Base-by-base conservation (phyloP, 2,888 invertebrate genomes). In the Siphonodentalium dalli region DNA sequence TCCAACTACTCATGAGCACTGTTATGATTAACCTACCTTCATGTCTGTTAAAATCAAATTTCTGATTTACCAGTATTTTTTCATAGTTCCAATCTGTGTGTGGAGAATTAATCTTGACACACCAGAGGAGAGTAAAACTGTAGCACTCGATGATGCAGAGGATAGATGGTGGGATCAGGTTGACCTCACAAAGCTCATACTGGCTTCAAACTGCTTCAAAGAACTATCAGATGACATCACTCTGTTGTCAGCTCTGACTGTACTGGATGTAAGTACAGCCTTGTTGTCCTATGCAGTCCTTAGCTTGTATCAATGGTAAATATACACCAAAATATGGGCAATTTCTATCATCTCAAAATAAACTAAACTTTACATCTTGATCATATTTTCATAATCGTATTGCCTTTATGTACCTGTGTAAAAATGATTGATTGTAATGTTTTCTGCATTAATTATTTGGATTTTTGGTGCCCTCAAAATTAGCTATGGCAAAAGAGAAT, bases 151-250 rank as follows among this genome's bases (percentile, higher is more conserved):
- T 51, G 69, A 69, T 27, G 48, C 71, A 7, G 80, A 80, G 49
- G 82, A 82, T 27, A 75, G 82, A 20, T 77, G 80, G 75, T 94
- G 93, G 93, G 91, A 90, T 77, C 87, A 89, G 71, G 88, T 89
- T 68, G 88, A 90, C 2, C 82, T 94, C 21, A 88, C 87, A 57
- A 88, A 87, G 69, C 85, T 94, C 62, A 91, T 93, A 34, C 65
- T 83, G 18, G 80, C 83, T 2, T 83, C 82, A 31, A 84, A 84
- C 53, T 63, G 62, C 26, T 61, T 84, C 13, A 68, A 67, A 4
- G 40, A 46, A 3, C 53, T 84, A 1, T 75, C 82, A 5, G 77
- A 78, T 26, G 78, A 79, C 47, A 75, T 84, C 27, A 58, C 64
- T 15, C 72, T 77, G 45, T 71, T 83, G n/a, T 66, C 71, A 9